Percentiles rank a stretch among this genome's conserved stretches.
phyloP scores from a whole-genome alignment of 2,888 invertebrate species.

The Dione vanillae region DNA sequence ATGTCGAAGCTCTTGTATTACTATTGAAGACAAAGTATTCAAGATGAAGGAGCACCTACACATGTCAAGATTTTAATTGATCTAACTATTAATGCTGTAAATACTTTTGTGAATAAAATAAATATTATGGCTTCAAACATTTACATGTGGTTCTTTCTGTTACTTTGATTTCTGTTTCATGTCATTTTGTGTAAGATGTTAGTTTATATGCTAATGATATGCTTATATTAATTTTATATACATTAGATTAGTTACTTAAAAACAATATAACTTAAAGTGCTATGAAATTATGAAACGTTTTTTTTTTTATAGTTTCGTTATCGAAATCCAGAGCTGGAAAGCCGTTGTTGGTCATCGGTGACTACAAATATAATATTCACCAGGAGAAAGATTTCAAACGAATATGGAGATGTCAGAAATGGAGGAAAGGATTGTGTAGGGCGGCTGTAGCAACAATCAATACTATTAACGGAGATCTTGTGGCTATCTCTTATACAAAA shows the following conservation, averaged over 20 bases:
- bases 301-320: constrained; percentile 36
- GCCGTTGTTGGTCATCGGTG: constrained; percentile 48
- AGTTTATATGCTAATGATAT: too few species aligned
- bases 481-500: constrained; percentile 24
- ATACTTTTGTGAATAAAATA: neutral
- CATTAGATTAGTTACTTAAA: neutral
- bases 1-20: constrained; percentile 46
- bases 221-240: too few species aligned
- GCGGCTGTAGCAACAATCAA: constrained; percentile 38
- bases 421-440: constrained; percentile 48
- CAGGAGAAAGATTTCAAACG: constrained; percentile 50
- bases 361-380: constrained; percentile 55
- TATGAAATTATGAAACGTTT: constrained; percentile 14
- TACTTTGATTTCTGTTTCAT: too few species aligned
- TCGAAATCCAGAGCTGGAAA: constrained; percentile 48
- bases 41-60: constrained; percentile 30
- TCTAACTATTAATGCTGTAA: neutral
- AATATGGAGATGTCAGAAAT: constrained; percentile 57
- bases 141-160: neutral
- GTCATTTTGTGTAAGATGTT: neutral
- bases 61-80: neutral
- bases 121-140: neutral
- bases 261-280: neutral
- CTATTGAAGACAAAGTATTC: constrained; percentile 14
- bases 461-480: constrained; percentile 29